Evolutionary conservation across 2,797 vertebrate genomes (phyloP), one percentile per base, ranked within the genome.

Genomic region (Taeniopygia guttata): DNA sequence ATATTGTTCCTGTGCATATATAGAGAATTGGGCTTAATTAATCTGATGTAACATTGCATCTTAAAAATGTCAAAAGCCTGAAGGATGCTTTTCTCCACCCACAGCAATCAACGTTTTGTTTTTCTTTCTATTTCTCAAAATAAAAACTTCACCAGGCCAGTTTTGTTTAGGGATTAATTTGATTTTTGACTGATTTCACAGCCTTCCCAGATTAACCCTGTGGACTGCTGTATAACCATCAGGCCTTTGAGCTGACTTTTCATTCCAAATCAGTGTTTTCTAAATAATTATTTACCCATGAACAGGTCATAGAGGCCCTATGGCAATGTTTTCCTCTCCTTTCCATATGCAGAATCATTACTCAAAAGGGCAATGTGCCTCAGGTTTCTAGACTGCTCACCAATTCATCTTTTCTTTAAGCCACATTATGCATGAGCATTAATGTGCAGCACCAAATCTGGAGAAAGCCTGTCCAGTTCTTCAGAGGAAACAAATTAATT

Each of bases 281-380:
- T 87, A 78, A 87, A 88, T 73, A 79, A 93, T 96, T 92, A 86
- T 92, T 95, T 95, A 93, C 62, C 84, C 87, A 81, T 84, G 74
- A 91, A 92, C 55, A 70, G 79, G 85, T 79, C 91, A 79, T 5
- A 75, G 63, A 92, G 59, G 32, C 85, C 94, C 79, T 60, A 30
- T 34, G 42, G 94, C 89, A 93, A 43, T 49, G 63, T 87, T 86
- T 84, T 46, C 74, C 84, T 76, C 68, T 48, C 36, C 51, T 36
- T 79, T 59, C 86, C 63, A 19, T n/a, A 67, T 49, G 30, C 45
- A 84, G 79, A 85, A 90, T 76, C 79, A 56, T 93, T 92, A 79
- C 48, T 92, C 40, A 66, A 93, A 96, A 94, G 79, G 84, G 79
- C 79, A 96, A 54, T 15, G 16, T 74, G 89, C 94, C 85, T 93